Evolutionary conservation across 92 coral and sea anemone genomes (phyloP).

Genomic region (Siderastrea radians): DNA sequence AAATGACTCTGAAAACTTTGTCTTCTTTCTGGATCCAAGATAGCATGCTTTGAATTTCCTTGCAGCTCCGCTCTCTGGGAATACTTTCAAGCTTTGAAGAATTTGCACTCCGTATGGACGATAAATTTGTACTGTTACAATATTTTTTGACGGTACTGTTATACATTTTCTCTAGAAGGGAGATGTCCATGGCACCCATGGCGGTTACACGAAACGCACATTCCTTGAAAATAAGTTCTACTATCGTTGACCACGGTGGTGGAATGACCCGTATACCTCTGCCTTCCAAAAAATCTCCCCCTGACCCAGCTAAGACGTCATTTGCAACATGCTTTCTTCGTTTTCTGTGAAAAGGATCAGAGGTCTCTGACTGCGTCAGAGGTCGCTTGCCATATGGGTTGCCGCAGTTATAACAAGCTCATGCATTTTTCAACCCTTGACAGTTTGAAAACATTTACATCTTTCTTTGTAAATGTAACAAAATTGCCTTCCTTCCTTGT

Average conservation of each 20-base stretch:
- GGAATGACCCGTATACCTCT: slow-evolving; percentile 18
- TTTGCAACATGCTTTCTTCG: slow-evolving; percentile 4
- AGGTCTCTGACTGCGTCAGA: too few relatives aligned
- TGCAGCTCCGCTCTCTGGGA: neutral
- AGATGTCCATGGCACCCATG: slow-evolving; percentile 17
- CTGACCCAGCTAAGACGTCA: slow-evolving; percentile 17
- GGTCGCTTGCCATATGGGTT: slow-evolving; percentile 44
- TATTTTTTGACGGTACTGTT: slow-evolving; percentile 19
- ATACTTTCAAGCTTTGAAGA: neutral
- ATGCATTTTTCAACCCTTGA: slow-evolving; percentile 37
- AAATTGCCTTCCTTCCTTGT: slow-evolving; percentile 31
- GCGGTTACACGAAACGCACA: slow-evolving; percentile 20
- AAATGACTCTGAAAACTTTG: neutral
- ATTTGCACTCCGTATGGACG: neutral
- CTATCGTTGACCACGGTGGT: slow-evolving; percentile 38
- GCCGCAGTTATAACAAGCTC: slow-evolving; percentile 48
- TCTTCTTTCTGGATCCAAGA: neutral
- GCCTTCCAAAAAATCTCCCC: slow-evolving; percentile 20
- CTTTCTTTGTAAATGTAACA: slow-evolving; percentile 27
- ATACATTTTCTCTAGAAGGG: slow-evolving; percentile 26
- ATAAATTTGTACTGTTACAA: slow-evolving; percentile 12
- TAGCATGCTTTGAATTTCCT: neutral
- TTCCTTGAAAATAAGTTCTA: slow-evolving; percentile 28
- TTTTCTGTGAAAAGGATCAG: neutral
- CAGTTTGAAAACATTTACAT: slow-evolving; percentile 43